Base-by-base conservation (phyloP, 2,113 vertebrate species). In the Numenius arquata region DNA sequence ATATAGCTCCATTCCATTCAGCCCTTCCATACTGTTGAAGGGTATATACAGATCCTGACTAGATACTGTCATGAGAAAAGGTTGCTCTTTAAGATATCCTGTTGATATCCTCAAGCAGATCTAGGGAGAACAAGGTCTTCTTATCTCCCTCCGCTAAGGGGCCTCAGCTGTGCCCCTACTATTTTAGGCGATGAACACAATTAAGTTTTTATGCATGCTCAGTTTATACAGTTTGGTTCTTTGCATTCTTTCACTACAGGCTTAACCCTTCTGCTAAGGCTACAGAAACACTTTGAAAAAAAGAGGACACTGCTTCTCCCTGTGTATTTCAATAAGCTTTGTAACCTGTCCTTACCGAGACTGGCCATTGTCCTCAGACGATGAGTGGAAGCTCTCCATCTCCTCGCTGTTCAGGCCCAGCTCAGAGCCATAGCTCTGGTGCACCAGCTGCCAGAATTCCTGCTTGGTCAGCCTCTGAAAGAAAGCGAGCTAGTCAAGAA, bases 401-500 rank as follows among this genome's bases (percentile, higher is more conserved):
- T 99, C 99, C 76, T 99, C 98, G 8, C 98, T 97, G 96, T 97
- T 99, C 97, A 99, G 96, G n/a, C 98, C 99, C 92, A 99, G 96
- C 71, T 99, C 99, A 63, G 97, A 96, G 59, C 99, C 99, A 99
- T 99, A 99, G 96, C 99, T 99, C 97, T 99, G 99, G 96, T 98
- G 99, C 9, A 99, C 98, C 98, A 99, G 98, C 78, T 99, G 99
- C 98, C 98, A 99, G 87, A 99, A 98, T 93, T 99, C 99, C 84
- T 92, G 89, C 82, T 97, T 97, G 84, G 97, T 99, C 95, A 99
- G 96, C 87, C 93, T 97, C 99, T 99, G 97, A 47, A 96, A 97
- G 45, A 79, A 93, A 86, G 95, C 10, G 1, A 94, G 55, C 52
- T 78, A 59, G 81, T 96, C 81, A 95, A 70, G 77, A 94, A 61